These are phyloP conservation scores for Agriopis leucophaearia DNA, from an alignment of 2,888 invertebrate genomes.

Conservation along the genomic window DNA sequence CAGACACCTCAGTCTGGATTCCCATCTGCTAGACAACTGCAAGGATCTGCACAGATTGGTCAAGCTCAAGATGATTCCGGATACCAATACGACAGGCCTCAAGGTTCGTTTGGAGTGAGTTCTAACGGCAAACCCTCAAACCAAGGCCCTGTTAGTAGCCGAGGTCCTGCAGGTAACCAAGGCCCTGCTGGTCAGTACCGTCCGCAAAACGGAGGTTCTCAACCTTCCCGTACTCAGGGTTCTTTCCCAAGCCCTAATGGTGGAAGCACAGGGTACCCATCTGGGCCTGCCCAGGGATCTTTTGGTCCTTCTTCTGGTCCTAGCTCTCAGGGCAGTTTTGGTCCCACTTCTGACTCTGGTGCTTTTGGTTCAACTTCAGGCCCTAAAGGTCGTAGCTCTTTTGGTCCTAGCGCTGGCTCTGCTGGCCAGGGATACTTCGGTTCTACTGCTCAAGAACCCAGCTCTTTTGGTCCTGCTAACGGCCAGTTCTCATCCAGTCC, in stretches of 20 bases:
- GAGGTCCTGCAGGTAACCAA: constrained; percentile 16
- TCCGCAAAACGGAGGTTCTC: constrained; percentile 33
- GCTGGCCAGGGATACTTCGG: constrained; percentile 36
- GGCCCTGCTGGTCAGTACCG: constrained; percentile 34
- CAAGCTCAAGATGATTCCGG: constrained; percentile 51
- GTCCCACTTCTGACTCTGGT: constrained; percentile 28
- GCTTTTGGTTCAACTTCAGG: constrained; percentile 38
- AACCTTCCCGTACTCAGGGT: constrained; percentile 37
- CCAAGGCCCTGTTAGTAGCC: constrained; percentile 24
- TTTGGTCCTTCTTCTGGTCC: constrained; percentile 33
- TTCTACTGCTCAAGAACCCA: constrained; percentile 23
- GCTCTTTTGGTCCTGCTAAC: constrained; percentile 27
- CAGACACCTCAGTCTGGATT: constrained; percentile 41
- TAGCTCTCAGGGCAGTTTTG: constrained; percentile 41
- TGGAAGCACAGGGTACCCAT: constrained; percentile 28
- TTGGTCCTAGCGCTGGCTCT: constrained; percentile 40
- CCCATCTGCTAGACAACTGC: constrained; percentile 34
- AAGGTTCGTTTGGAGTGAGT: constrained; percentile 27
- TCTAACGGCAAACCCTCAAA: constrained; percentile 2
- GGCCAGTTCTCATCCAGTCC: constrained; percentile 30
- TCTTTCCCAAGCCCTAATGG: constrained; percentile 35
- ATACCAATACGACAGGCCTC: constrained; percentile 57
- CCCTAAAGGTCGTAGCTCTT: constrained; percentile 40
- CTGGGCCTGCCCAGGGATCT: constrained; percentile 41
- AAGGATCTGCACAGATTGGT: constrained; percentile 45